Conservation (phyloP, 1,140 invertebrate genomes). For the Heliconius nattereri region DNA sequence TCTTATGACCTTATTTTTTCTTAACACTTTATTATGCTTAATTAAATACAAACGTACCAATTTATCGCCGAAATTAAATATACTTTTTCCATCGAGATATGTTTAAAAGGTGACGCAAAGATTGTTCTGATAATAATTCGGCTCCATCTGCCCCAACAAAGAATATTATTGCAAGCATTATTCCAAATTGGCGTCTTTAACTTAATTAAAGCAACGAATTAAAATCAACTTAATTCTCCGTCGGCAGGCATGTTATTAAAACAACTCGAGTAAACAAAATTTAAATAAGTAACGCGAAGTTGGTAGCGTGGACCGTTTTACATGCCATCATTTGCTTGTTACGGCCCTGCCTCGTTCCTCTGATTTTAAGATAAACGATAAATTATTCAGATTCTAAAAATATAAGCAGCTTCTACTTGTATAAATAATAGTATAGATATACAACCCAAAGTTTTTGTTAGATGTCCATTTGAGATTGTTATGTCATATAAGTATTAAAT, state of each 20-base stretch:
- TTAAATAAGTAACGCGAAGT: conserved; percentile 61
- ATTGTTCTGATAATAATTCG: conserved; percentile 24
- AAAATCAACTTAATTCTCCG: conserved; percentile 53
- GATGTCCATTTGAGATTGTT: neutral
- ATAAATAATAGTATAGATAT: conserved; percentile 3
- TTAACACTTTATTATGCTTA: conserved; percentile 47
- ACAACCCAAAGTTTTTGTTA: neutral
- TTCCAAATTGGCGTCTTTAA: conserved; percentile 49
- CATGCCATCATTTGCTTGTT: conserved; percentile 55
- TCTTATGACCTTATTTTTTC: conserved; percentile 56
- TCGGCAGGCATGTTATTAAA: conserved; percentile 54
- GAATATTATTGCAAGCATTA: conserved; percentile 35
- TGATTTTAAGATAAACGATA: conserved; percentile 40
- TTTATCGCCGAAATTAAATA: conserved; percentile 23
- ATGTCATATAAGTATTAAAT: neutral
- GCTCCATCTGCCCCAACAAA: conserved; percentile 24
- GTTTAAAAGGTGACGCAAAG: conserved; percentile 19
- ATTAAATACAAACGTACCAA: conserved; percentile 31
- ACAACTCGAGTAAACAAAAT: conserved; percentile 67
- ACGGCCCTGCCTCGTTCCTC: conserved; percentile 35
- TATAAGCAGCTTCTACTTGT: conserved; percentile 4
- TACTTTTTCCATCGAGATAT: conserved; percentile 20
- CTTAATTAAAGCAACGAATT: conserved; percentile 56
- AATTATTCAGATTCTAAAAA: conserved; percentile 34
- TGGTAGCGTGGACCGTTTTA: conserved; percentile 47